Base-by-base conservation (phyloP, 2,113 vertebrate species). In the Pseudorhombus dupliciocellatus region DNA sequence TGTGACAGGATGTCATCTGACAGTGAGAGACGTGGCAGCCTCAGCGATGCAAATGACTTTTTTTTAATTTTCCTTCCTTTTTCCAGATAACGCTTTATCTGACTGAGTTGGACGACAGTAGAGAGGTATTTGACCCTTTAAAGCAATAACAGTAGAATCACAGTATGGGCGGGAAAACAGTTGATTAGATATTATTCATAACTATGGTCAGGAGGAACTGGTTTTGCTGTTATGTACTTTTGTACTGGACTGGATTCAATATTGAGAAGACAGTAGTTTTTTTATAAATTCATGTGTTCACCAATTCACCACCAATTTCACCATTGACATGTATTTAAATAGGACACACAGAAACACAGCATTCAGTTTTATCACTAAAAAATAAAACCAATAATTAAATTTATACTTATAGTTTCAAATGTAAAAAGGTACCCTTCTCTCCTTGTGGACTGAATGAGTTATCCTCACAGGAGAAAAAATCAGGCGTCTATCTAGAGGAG, bases 1-100 rank as follows among this genome's bases (percentile, higher is more conserved):
- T 89, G 92, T 93, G 94, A 93, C 91, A 90, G 89, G 89, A 94
- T 94, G 91, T 84, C 67, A 59, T 88, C 84, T 94, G 94, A 94
- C 92, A 92, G 88, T 84, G 88, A 91, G 88, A 89, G 91, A 93
- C 80, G 88, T 80, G 91, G 80, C 88, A 91, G 85, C 28, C 61
- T 11, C 34, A 74, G 79, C 76, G 73, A 89, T 74, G 81, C 87
- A 92, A 89, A 94, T 91, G 73, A 91, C 91, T 91, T 90, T 93
- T 94, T 93, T 44, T 63, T 37, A 11, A 10, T n/a, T 21, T 14
- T 20, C 16, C 34, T 22, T 22, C 12, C 16, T n/a, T 6, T n/a
- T 56, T 56, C 10, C 31, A 7, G 9, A 22, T 1, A 15, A 14
- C 15, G 52, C 22, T 25, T 20, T 14, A 24, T 9, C 50, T 52